A percentile compares a stretch with the other conserved stretches of the same genome.
Evolutionary conservation across 2,797 vertebrate species (phyloP).

Genomic region (Onychomys leucogaster): DNA sequence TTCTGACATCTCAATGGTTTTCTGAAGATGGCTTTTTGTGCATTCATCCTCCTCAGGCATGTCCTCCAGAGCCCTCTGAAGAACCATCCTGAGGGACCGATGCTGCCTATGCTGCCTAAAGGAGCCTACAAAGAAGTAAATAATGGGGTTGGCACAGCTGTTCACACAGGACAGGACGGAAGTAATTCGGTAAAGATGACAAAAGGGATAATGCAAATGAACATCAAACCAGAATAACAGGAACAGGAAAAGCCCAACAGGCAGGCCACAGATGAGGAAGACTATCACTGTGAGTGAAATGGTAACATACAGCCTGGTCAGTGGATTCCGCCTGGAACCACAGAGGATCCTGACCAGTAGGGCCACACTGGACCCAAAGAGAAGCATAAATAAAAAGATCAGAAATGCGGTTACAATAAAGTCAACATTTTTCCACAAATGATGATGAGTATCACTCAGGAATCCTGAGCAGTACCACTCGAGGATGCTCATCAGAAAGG

Average conservation of each 20-base stretch:
- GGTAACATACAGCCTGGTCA: slow-evolving; percentile 55
- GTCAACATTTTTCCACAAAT: background rate
- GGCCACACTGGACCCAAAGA: slow-evolving; percentile 67
- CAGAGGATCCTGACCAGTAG: slow-evolving; percentile 67
- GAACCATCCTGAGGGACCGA: background rate
- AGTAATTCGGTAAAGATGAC: too few relatives aligned
- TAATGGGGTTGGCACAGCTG: slow-evolving; percentile 34
- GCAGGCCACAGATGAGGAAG: slow-evolving; percentile 72
- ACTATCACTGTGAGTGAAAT: slow-evolving; percentile 36
- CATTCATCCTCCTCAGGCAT: background rate
- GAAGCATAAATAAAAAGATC: background rate
- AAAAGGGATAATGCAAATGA: rapidly evolving
- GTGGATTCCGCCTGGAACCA: background rate
- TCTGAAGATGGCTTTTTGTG: background rate
- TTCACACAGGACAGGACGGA: background rate
- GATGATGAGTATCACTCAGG: background rate
- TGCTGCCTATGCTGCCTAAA: background rate
- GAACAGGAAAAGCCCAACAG: background rate
- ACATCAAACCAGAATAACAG: rapidly evolving
- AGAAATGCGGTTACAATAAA: rapidly evolving
- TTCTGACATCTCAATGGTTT: background rate
- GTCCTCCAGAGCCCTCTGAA: slow-evolving; percentile 17
- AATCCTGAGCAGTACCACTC: background rate
- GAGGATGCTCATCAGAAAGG: slow-evolving; percentile 22
- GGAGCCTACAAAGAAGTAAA: slow-evolving; percentile 46